Evolutionary conservation across 2,888 invertebrate genomes (phyloP), one percentile per base, ranked within the genome.

Genomic region (Lordiphosa andalusiaca): DNA sequence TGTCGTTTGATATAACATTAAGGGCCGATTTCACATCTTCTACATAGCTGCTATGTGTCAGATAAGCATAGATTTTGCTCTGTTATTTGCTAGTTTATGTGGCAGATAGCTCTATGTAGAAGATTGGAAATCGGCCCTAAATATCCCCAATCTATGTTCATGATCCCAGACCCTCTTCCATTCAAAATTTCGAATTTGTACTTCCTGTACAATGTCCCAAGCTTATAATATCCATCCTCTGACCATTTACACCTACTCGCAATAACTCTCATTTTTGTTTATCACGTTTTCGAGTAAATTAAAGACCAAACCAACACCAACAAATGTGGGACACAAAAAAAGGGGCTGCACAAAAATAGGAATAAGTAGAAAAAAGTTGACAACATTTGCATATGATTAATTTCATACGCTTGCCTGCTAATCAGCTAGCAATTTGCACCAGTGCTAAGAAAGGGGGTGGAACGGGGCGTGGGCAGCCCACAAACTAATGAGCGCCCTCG

Each of bases 351-450:
- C 61, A 60, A 40, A 50, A 50, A 55, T 49, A 56, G 50, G 62
- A 53, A 16, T 19, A 16, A 49, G 48, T 33, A 57, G 39, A 38
- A 57, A 59, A 59, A 16, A 59, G 67, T 51, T 57, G 36, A 53
- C 56, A 48, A 73, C 84, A 84, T 81, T 81, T 81, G 78, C 84
- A 84, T 83, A 84, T 84, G 77, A 78, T 78, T 83, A 81, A 84
- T 81, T 81, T 84, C 72, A 81, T 78, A 69, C 84, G 81, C 81
- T 84, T 81, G 75, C 81, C 69, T 81, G 80, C 78, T 81, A 81
- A 81, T 81, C 81, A 84, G 75, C 75, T 30, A 66, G 81, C 81
- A 74, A 78, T 82, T 78, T 78, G 82, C 75, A 60, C 75, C 73
- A 65, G 48, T 63, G 56, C 59, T 54, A 60, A 70, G 52, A 60